A percentile compares a stretch with the other conserved stretches of the same genome.
These are phyloP conservation scores for Oryctes rhinoceros DNA, from an alignment of 1,140 invertebrate genomes.

Conservation along the genomic window DNA sequence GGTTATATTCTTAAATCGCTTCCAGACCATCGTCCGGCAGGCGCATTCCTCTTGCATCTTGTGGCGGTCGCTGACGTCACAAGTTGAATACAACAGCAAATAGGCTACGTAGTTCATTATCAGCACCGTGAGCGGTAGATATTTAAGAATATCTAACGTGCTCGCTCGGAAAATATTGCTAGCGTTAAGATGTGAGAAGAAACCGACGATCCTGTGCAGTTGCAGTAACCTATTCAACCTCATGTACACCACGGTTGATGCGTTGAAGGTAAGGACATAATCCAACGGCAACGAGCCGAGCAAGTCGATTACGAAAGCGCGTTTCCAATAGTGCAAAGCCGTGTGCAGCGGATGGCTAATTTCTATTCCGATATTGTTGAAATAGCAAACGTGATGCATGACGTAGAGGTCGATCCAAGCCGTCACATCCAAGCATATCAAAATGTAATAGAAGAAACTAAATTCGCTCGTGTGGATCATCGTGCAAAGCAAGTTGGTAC, in stretches of 20 bases:
- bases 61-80: not conserved
- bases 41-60: not conserved
- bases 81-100: not conserved
- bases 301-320: slow-evolving; percentile 48
- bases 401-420: slow-evolving; percentile 47
- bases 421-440: slow-evolving; percentile 43
- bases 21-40: not conserved
- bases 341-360: slow-evolving; percentile 46
- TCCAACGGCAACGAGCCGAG: slow-evolving; percentile 39
- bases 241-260: not conserved
- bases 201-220: slow-evolving; percentile 18
- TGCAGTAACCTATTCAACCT: slow-evolving; percentile 37
- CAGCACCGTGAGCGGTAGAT: slow-evolving; percentile 8
- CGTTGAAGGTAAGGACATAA: not conserved
- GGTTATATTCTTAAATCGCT: not conserved
- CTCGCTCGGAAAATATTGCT: slow-evolving; percentile 21
- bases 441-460: slow-evolving; percentile 30
- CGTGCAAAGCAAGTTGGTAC: slow-evolving; percentile 39
- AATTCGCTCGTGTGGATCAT: slow-evolving; percentile 5
- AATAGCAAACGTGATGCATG: slow-evolving; percentile 47
- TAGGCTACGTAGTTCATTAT: slow-evolving; percentile 12
- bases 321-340: slow-evolving; percentile 45
- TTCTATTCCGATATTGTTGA: slow-evolving; percentile 47
- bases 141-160: slow-evolving; percentile 31
- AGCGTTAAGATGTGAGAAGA: slow-evolving; percentile 15